Evolutionary conservation across 2,888 invertebrate species (phyloP).

Genomic region (Eupsilia transversa): DNA sequence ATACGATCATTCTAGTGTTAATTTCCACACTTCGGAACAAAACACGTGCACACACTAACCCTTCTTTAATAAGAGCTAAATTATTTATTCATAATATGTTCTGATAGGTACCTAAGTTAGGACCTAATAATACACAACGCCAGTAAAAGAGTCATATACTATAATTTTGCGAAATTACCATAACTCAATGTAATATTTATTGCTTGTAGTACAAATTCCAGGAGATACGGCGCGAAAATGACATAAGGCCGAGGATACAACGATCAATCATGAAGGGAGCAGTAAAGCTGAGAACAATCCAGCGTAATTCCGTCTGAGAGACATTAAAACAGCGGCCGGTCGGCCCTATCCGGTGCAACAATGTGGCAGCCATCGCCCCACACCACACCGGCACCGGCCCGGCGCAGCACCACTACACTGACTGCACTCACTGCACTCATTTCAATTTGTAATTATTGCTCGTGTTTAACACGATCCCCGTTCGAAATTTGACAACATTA

Average conservation of each 20-base stretch:
- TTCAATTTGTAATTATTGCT: conserved; percentile 49
- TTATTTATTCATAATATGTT: conserved; percentile 59
- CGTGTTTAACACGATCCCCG: conserved; percentile 20
- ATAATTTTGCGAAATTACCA: conserved; percentile 83
- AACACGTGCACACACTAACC: conserved; percentile 51
- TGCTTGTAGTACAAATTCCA: conserved; percentile 87
- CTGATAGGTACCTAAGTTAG: conserved; percentile 32
- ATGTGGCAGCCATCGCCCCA: conserved; percentile 76
- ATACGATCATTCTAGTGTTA: conserved; percentile 86
- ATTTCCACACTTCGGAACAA: conserved; percentile 82
- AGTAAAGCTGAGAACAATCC: conserved; percentile 90
- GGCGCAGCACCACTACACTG: conserved; percentile 25
- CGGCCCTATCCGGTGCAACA: conserved; percentile 90
- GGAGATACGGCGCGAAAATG: conserved; percentile 88
- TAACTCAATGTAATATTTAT: conserved; percentile 88
- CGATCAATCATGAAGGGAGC: conserved; percentile 89
- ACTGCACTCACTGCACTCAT: conserved; percentile 32
- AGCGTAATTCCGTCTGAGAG: conserved; percentile 90
- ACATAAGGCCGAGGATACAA: conserved; percentile 89
- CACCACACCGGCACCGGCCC: conserved; percentile 21
- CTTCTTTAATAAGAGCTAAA: conserved; percentile 54
- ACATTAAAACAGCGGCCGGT: conserved; percentile 89
- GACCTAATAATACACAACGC: conserved; percentile 61
- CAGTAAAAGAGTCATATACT: conserved; percentile 72
- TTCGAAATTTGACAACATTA: conserved; percentile 60